phyloP scores from a whole-genome alignment of 2,888 invertebrate species.

The Ennomos erosarius region DNA sequence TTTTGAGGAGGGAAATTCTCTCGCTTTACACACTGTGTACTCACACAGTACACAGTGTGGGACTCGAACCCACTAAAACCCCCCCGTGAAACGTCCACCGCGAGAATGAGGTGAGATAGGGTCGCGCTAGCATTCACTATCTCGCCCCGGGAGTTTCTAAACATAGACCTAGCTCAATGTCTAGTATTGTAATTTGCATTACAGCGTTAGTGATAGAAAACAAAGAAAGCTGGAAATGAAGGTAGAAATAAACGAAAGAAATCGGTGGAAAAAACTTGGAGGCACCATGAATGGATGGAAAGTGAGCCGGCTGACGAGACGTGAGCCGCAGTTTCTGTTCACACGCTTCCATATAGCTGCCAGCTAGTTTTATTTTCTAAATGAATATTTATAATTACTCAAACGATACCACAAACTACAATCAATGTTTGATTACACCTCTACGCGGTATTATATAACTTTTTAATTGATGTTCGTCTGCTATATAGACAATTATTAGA shows the following conservation, averaged over 20 bases:
- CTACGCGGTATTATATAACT: conserved; percentile 19
- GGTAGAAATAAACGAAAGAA: conserved; percentile 75
- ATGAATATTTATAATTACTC: conserved; percentile 50
- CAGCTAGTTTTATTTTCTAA: conserved; percentile 59
- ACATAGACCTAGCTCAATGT: conserved; percentile 17
- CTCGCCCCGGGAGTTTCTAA: no score
- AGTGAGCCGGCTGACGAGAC: conserved; percentile 75
- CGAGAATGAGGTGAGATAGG: no score
- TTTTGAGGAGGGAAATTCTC: no score
- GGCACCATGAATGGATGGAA: conserved; percentile 83
- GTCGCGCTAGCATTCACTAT: no score
- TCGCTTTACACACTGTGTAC: no score
- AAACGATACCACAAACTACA: conserved; percentile 33
- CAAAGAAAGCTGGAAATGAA: conserved; percentile 74
- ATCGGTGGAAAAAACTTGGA: conserved; percentile 79
- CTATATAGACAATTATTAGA: conserved; percentile 12
- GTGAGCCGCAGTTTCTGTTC: conserved; percentile 72
- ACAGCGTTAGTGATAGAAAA: conserved; percentile 46
- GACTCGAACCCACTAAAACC: no score
- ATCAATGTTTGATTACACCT: conserved; percentile 35
- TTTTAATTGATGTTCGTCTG: conserved; percentile 20
- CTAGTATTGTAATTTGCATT: conserved; percentile 33
- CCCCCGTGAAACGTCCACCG: no score
- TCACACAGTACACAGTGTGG: no score
- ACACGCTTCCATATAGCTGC: conserved; percentile 68